phyloP scores from a whole-genome alignment of 2,113 vertebrate species.

The Puntigrus tetrazona region DNA sequence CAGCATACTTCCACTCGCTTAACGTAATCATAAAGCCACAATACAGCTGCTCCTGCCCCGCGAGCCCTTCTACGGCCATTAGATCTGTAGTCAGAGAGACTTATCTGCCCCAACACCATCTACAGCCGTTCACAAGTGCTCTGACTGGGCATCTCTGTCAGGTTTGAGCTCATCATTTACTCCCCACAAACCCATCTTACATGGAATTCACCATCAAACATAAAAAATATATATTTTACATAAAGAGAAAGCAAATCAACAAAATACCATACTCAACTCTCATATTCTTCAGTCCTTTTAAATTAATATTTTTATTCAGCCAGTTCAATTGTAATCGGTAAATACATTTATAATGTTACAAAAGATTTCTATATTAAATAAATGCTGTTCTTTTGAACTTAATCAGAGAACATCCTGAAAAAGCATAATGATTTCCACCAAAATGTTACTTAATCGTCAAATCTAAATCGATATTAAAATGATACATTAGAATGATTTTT shows the following conservation, averaged over 20 bases:
- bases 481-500: not conserved
- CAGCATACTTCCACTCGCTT: slow-evolving; percentile 58
- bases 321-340: not conserved
- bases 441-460: not conserved
- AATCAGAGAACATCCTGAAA: not conserved
- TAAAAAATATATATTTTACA: not conserved
- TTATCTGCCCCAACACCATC: slow-evolving; percentile 2
- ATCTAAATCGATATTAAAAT: not conserved
- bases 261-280: too few relatives aligned
- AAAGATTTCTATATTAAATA: not conserved
- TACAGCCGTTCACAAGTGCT: not conserved
- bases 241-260: not conserved
- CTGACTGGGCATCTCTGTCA: not conserved
- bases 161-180: not conserved
- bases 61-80: slow-evolving; percentile 7
- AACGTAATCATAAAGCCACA: slow-evolving; percentile 18
- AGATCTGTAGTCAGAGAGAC: not conserved
- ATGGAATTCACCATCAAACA: not conserved
- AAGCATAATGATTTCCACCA: not conserved
- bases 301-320: too few relatives aligned
- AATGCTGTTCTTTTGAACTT: not conserved
- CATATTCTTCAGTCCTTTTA: too few relatives aligned
- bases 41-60: slow-evolving; percentile 31
- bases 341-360: not conserved
- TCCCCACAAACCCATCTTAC: not conserved